Percentiles rank a stretch among this genome's conserved stretches.
phyloP scores from a whole-genome alignment of 2,888 invertebrate genomes.

The Ecliptopera silaceata region DNA sequence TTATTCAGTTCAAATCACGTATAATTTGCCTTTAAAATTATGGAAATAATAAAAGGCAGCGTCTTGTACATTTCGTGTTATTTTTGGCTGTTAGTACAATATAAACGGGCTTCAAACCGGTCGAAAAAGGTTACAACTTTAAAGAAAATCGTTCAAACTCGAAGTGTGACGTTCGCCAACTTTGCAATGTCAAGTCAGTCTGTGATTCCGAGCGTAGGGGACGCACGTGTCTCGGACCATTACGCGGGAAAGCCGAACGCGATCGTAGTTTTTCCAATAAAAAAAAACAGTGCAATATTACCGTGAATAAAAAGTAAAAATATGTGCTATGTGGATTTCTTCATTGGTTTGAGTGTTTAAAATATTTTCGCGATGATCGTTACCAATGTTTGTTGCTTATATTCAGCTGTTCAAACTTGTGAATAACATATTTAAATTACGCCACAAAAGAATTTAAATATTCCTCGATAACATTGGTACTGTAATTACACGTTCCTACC shows the following conservation, averaged over 20 bases:
- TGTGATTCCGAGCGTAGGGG: slow-evolving; percentile 42
- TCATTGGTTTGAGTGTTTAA: slow-evolving; percentile 21
- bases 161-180: no score
- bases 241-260: slow-evolving; percentile 62
- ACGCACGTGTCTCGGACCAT: slow-evolving; percentile 48
- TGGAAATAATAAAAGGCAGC: slow-evolving; percentile 26
- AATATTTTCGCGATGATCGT: slow-evolving; percentile 51
- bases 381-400: slow-evolving; percentile 40
- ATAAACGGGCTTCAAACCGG: slow-evolving; percentile 58
- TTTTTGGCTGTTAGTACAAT: slow-evolving; percentile 53
- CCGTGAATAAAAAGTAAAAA: slow-evolving; percentile 20
- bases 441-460: slow-evolving; percentile 56
- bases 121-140: slow-evolving; percentile 55
- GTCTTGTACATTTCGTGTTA: slow-evolving; percentile 40
- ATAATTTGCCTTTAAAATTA: slow-evolving; percentile 11
- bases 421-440: slow-evolving; percentile 47
- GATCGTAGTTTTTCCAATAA: slow-evolving; percentile 33
- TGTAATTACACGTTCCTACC: slow-evolving; percentile 4
- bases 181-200: slow-evolving; percentile 41
- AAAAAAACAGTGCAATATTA: neutral
- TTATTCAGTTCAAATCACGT: slow-evolving; percentile 1
- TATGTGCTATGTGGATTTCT: slow-evolving; percentile 32
- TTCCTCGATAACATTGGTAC: neutral
- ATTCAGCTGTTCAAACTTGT: slow-evolving; percentile 38
- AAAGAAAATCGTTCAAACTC: slow-evolving; percentile 45